These are phyloP conservation scores for Lamellibrachia satsuma DNA, from an alignment of 2,888 invertebrate genomes.

Conservation along the genomic window DNA sequence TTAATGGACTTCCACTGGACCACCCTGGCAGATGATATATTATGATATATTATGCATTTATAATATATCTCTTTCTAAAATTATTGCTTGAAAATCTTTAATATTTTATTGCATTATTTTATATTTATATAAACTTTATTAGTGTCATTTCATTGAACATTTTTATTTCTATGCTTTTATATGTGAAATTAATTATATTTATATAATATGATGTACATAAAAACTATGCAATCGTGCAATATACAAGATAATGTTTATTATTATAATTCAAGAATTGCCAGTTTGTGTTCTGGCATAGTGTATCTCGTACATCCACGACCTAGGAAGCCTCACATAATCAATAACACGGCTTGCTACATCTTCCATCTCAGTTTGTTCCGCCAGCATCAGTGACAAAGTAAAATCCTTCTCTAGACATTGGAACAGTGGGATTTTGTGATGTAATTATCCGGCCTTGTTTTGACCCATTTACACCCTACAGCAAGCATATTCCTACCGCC, in stretches of 20 bases:
- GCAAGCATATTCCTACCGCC: not conserved
- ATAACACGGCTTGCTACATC: not conserved
- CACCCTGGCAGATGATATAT: no score
- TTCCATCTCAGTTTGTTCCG: not conserved
- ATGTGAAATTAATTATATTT: not conserved
- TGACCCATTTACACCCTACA: not conserved
- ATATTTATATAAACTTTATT: no score
- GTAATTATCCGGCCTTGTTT: not conserved
- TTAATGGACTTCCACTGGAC: no score
- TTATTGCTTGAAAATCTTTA: no score
- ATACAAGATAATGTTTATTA: not conserved
- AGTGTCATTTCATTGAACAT: no score
- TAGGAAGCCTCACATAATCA: not conserved
- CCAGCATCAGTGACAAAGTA: not conserved
- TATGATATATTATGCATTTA: no score
- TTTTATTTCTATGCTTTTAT: no score
- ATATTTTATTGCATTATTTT: no score
- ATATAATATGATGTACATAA: not conserved
- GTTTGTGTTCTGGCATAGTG: not conserved
- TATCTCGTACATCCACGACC: not conserved
- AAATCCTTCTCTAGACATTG: not conserved
- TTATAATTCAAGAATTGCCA: not conserved
- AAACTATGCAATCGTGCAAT: not conserved
- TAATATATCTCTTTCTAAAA: no score
- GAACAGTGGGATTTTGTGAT: not conserved